A percentile compares a stretch with the other conserved stretches of the same genome.
phyloP scores from a whole-genome alignment of 2,113 vertebrate species.

The Vireo altiloquus region DNA sequence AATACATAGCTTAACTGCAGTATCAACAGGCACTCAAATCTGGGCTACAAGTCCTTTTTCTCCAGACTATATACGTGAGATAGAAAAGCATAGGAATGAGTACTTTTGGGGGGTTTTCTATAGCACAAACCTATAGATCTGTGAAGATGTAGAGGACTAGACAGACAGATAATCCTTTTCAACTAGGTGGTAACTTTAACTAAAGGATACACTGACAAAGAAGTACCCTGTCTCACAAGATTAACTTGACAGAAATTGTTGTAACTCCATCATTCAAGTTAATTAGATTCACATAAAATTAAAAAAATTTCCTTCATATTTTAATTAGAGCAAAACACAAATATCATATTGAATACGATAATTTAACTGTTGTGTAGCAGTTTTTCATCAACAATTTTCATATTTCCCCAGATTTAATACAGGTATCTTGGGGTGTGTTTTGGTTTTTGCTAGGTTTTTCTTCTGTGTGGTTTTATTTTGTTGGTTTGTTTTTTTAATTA shows the following conservation, averaged over 20 bases:
- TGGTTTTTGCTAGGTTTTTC: background rate
- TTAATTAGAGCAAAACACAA: background rate
- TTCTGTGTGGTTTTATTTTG: background rate
- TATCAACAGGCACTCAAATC: background rate
- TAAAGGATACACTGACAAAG: background rate
- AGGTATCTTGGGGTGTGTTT: background rate
- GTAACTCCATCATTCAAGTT: background rate
- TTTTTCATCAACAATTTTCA: background rate
- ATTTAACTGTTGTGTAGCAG: background rate
- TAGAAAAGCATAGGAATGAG: background rate
- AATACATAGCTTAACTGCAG: background rate
- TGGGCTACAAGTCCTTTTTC: background rate
- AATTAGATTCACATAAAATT: background rate
- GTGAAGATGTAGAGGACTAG: background rate
- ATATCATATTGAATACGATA: background rate
- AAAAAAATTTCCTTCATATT: background rate
- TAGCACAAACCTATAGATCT: background rate
- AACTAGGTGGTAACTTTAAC: accelerated
- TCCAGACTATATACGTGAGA: background rate
- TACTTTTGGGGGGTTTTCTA: background rate
- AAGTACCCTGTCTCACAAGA: background rate
- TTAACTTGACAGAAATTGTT: background rate
- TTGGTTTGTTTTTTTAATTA: accelerated
- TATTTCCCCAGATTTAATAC: background rate
- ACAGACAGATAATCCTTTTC: background rate